Conservation (phyloP, 2,797 vertebrate genomes). For the Pseudochirops cupreus region DNA sequence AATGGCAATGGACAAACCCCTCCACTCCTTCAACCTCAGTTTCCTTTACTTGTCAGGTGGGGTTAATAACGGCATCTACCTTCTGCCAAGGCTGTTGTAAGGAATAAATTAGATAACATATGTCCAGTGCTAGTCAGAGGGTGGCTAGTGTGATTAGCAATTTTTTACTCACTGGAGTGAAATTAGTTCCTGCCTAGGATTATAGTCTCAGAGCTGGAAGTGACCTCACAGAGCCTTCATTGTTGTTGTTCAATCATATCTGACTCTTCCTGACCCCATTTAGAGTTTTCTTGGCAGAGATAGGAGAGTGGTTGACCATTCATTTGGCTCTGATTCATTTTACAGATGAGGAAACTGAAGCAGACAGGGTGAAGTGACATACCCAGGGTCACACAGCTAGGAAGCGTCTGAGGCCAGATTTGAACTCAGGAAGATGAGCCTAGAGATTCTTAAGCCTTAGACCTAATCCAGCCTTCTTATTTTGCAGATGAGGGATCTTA, state of each 20-base stretch:
- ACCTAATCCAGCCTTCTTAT: not conserved
- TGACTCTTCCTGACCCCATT: not conserved
- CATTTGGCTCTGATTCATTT: not conserved
- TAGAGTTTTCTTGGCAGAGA: not conserved
- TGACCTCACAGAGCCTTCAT: not conserved
- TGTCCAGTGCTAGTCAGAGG: not conserved
- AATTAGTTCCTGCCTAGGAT: not conserved
- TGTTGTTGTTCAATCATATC: not conserved
- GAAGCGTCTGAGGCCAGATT: not conserved
- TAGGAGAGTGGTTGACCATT: not conserved
- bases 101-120: not conserved
- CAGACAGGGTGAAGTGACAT: not conserved
- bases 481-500: not conserved
- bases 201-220: not conserved
- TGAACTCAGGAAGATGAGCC: not conserved
- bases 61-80: not conserved
- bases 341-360: not conserved
- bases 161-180: not conserved
- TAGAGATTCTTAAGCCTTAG: not conserved
- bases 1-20: not conserved
- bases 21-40: not conserved
- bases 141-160: not conserved
- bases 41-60: not conserved
- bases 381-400: not conserved
- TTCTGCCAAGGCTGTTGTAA: not conserved